These are phyloP conservation scores for Umimayanthus kanabou DNA, from an alignment of 92 coral and sea anemone species.

Conservation along the genomic window DNA sequence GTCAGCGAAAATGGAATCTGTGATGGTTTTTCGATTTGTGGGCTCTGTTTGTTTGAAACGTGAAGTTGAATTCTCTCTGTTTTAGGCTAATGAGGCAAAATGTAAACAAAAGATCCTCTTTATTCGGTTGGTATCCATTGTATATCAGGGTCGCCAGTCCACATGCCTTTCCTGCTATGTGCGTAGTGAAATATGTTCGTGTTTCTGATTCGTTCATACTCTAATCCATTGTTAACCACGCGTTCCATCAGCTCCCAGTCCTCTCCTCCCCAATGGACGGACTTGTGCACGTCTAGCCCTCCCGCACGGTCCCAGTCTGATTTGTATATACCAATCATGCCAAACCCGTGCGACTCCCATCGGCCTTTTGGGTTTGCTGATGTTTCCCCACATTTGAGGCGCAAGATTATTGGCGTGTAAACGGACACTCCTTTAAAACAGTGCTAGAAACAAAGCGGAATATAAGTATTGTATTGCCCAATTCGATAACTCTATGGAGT, in stretches of 20 bases:
- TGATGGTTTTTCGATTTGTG: no score
- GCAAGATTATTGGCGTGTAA: slow-evolving; percentile 78
- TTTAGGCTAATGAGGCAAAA: no score
- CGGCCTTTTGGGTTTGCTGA: slow-evolving; percentile 59
- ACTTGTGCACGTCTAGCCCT: slow-evolving; percentile 70
- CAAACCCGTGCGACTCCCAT: slow-evolving; percentile 91
- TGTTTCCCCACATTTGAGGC: slow-evolving; percentile 68
- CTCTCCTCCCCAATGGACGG: slow-evolving; percentile 86
- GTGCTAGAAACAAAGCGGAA: slow-evolving; percentile 55
- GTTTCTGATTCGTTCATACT: slow-evolving; percentile 79
- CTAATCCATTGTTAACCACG: slow-evolving; percentile 61
- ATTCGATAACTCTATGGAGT: background rate
- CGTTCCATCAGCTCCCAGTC: slow-evolving; percentile 91
- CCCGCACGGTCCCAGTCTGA: slow-evolving; percentile 87
- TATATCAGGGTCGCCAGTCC: slow-evolving; percentile 58
- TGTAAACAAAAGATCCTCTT: no score
- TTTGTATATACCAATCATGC: slow-evolving; percentile 79
- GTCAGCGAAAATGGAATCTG: no score
- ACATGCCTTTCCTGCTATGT: slow-evolving; percentile 76
- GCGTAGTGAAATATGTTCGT: slow-evolving; percentile 68
- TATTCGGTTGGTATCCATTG: background rate
- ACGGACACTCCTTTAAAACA: slow-evolving; percentile 82
- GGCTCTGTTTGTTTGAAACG: no score
- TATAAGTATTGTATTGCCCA: background rate
- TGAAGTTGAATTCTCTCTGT: no score